Conservation (phyloP, 2,797 vertebrate genomes). For the Pelobates cultripes region DNA sequence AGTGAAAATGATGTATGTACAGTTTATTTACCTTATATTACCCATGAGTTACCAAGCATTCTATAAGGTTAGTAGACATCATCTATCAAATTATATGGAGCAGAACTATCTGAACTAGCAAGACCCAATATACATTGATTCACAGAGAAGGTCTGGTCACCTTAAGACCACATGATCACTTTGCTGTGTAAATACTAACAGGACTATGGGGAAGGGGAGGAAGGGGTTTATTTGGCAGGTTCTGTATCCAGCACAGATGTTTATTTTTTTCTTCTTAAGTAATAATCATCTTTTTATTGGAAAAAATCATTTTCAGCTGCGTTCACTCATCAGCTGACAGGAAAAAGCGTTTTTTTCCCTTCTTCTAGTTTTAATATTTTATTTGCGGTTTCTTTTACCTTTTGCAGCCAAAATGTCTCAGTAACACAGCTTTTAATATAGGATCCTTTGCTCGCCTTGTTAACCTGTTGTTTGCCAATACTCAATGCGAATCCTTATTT, state of each 20-base stretch:
- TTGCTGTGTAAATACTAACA: neutral
- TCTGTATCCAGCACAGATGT: constrained; percentile 50
- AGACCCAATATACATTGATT: neutral
- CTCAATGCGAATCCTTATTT: neutral
- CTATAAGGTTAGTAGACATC: neutral
- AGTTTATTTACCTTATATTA: too few species aligned
- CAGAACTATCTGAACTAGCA: neutral
- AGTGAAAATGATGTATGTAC: too few species aligned
- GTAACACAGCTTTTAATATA: neutral
- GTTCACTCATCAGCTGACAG: constrained; percentile 47
- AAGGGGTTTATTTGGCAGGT: constrained; percentile 38
- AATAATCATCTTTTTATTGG: constrained; percentile 55
- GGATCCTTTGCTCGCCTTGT: neutral
- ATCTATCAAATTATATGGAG: too few species aligned
- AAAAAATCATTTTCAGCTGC: constrained; percentile 52
- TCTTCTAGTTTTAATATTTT: constrained; percentile 26
- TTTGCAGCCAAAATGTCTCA: constrained; percentile 37
- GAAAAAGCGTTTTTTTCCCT: constrained; percentile 12
- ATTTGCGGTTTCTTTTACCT: constrained; percentile 34
- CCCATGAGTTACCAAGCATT: too few species aligned
- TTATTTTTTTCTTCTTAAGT: constrained; percentile 44
- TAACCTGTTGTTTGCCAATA: neutral
- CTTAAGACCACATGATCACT: neutral
- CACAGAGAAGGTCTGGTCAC: neutral
- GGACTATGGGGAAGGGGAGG: neutral